phyloP scores from a whole-genome alignment of 2,797 vertebrate genomes.

The Passerculus sandwichensis region DNA sequence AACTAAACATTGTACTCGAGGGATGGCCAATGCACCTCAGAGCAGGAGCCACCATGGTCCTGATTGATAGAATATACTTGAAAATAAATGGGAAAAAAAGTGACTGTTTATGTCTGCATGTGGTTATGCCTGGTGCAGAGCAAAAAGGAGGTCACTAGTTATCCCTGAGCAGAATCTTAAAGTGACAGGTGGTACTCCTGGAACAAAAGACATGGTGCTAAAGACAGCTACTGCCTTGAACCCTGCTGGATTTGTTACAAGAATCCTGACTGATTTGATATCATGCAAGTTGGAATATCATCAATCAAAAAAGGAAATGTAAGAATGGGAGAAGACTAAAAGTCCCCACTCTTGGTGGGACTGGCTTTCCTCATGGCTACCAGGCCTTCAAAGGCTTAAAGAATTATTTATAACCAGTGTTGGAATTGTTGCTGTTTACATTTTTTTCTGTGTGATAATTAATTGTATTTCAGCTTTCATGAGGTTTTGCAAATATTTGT shows the following conservation, averaged over 20 bases:
- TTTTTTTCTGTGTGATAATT: not conserved
- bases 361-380: not conserved
- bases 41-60: not conserved
- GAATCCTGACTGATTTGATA: not conserved
- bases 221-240: not conserved
- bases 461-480: not conserved
- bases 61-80: not conserved
- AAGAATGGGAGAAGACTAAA: not conserved
- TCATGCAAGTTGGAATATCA: not conserved
- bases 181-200: not conserved
- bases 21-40: not conserved
- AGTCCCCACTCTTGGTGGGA: not conserved
- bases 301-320: not conserved
- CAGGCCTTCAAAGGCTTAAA: not conserved
- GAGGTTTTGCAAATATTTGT: not conserved
- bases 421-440: not conserved
- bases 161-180: not conserved
- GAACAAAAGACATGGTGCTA: not conserved
- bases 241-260: not conserved
- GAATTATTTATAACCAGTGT: not conserved
- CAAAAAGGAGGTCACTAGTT: not conserved
- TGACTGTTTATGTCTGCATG: too few relatives aligned
- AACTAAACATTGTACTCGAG: not conserved
- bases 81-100: not conserved
- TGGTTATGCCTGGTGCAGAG: too few relatives aligned